Conservation (phyloP, 2,113 vertebrate species). For the Ramphastos sulfuratus region DNA sequence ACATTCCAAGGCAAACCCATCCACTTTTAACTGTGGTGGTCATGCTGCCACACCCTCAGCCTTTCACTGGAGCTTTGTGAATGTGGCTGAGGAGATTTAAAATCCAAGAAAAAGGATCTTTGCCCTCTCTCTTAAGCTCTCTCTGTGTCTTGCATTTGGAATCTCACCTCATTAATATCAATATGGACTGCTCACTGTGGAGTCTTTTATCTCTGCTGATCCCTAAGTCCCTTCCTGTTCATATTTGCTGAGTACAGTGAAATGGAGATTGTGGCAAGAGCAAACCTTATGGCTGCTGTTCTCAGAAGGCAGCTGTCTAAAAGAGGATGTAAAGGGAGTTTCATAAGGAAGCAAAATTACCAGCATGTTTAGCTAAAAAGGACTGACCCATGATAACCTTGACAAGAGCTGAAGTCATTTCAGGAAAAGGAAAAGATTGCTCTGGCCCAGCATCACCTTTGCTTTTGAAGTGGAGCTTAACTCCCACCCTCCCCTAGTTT, state of each 20-base stretch:
- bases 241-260: constrained; percentile 40
- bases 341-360: constrained; percentile 64
- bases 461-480: constrained; percentile 10
- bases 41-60: neutral
- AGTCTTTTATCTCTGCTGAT: constrained; percentile 31
- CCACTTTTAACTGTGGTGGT: neutral
- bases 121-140: neutral
- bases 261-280: constrained; percentile 21
- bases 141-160: constrained; percentile 22
- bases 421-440: constrained; percentile 2
- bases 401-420: constrained; percentile 6
- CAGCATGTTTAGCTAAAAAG: constrained; percentile 30
- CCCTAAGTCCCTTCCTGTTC: constrained; percentile 25
- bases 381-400: constrained; percentile 39
- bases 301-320: constrained; percentile 38
- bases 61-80: constrained; percentile 30
- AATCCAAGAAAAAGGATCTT: neutral
- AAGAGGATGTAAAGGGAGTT: constrained; percentile 65
- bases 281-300: constrained; percentile 6
- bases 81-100: constrained; percentile 13
- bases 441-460: neutral
- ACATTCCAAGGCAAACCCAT: neutral
- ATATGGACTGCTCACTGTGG: constrained; percentile 1
- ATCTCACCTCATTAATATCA: constrained; percentile 27
- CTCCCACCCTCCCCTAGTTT: neutral